Evolutionary conservation across 2,113 vertebrate genomes (phyloP).

Genomic region (Pampusana beccarii): DNA sequence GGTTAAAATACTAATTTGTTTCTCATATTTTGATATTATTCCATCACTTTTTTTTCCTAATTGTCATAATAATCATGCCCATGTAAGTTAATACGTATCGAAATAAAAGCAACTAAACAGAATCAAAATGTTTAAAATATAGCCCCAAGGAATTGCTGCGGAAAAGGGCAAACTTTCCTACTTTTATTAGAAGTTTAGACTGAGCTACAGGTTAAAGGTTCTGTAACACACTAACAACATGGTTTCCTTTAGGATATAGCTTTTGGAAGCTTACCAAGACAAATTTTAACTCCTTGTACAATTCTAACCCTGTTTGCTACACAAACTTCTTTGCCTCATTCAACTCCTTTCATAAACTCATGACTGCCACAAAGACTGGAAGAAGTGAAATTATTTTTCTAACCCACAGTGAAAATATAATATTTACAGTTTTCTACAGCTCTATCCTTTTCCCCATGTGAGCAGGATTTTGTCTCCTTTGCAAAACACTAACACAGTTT

Average conservation of each 20-base stretch:
- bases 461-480: neutral
- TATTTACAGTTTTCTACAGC: neutral
- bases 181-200: conserved; percentile 28
- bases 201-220: conserved; percentile 54
- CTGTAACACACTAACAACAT: conserved; percentile 31
- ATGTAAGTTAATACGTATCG: conserved; percentile 12
- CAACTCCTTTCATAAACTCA: conserved; percentile 18
- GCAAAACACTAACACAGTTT: neutral
- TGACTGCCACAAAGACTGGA: neutral
- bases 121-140: conserved; percentile 27
- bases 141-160: conserved; percentile 12
- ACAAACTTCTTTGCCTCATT: conserved; percentile 29
- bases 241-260: conserved; percentile 46
- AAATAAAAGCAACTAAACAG: conserved; percentile 23
- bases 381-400: conserved; percentile 25
- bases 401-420: neutral
- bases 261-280: conserved; percentile 62
- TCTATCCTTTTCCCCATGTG: neutral
- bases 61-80: neutral
- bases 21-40: neutral
- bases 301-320: conserved; percentile 39
- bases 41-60: neutral
- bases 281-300: conserved; percentile 64
- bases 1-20: neutral
- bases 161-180: conserved; percentile 7